A percentile compares a stretch with the other conserved stretches of the same genome.
Conservation (phyloP, 2,888 invertebrate genomes). For the Microctonus aethiopoides region DNA sequence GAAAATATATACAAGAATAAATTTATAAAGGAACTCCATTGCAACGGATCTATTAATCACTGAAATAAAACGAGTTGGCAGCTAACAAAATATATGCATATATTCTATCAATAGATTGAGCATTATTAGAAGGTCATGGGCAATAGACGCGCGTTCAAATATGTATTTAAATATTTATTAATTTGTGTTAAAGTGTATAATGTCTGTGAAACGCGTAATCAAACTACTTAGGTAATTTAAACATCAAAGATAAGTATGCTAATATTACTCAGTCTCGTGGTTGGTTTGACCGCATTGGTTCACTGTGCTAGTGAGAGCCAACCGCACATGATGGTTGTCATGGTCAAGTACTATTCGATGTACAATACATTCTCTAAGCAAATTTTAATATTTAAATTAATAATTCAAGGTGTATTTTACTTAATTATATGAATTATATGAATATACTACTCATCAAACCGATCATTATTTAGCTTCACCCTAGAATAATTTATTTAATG, state of each 20-base stretch:
- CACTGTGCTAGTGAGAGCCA: slow-evolving; percentile 48
- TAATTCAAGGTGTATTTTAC: slow-evolving; percentile 35
- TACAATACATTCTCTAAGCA: slow-evolving; percentile 7
- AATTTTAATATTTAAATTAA: slow-evolving; percentile 44
- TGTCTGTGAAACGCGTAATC: slow-evolving; percentile 41
- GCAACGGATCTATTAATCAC: neutral
- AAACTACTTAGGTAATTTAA: slow-evolving; percentile 39
- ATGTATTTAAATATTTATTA: neutral
- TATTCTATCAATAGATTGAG: neutral
- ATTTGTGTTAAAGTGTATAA: neutral
- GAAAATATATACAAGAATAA: neutral
- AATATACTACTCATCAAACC: slow-evolving; percentile 34
- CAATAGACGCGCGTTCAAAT: neutral
- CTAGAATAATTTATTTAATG: neutral
- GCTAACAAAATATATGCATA: neutral
- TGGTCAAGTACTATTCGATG: slow-evolving; percentile 5
- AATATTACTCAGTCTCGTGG: slow-evolving; percentile 39
- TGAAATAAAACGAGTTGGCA: neutral
- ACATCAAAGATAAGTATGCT: slow-evolving; percentile 40
- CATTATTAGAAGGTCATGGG: neutral
- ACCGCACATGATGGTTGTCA: slow-evolving; percentile 10
- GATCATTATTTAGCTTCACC: neutral
- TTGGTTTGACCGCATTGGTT: slow-evolving; percentile 43
- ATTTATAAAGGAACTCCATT: neutral
- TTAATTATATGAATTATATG: slow-evolving; percentile 41